Conservation (phyloP, 2,797 vertebrate genomes). For the Falco berigora region DNA sequence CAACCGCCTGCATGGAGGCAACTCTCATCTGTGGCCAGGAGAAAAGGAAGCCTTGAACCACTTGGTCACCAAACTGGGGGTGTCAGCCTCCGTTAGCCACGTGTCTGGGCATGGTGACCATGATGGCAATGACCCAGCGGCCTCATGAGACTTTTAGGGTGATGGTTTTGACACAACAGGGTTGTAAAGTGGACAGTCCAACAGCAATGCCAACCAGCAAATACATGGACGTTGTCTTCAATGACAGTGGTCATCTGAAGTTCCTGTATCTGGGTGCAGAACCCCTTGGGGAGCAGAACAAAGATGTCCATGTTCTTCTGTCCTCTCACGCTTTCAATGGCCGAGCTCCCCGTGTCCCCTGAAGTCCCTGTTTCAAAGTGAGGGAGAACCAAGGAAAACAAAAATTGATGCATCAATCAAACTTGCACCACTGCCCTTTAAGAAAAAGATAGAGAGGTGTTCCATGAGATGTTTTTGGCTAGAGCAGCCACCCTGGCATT, state of each 20-base stretch:
- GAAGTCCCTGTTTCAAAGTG: constrained; percentile 80
- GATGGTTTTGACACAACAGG: not conserved
- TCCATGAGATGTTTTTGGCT: not conserved
- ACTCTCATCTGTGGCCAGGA: not conserved
- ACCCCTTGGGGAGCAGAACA: constrained; percentile 84
- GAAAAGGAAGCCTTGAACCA: not conserved
- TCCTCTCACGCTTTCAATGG: constrained; percentile 84
- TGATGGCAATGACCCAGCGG: rapidly evolving
- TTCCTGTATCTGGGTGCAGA: constrained; percentile 84
- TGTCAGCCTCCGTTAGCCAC: not conserved
- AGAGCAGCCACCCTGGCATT: not conserved
- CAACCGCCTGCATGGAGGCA: not conserved
- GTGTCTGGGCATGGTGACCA: not conserved
- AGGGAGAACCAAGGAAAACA: not conserved
- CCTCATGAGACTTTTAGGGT: not conserved
- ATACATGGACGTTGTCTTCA: constrained; percentile 86
- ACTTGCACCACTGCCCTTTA: not conserved
- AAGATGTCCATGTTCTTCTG: constrained; percentile 82
- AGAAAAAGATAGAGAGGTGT: not conserved
- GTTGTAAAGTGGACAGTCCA: not conserved
- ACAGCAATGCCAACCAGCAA: constrained; percentile 75
- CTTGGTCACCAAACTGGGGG: not conserved
- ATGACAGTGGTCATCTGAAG: constrained; percentile 90
- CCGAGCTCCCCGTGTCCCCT: constrained; percentile 90
- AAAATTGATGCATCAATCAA: not conserved